These are phyloP conservation scores for Galendromus occidentalis DNA, from an alignment of 1,140 invertebrate genomes.

Conservation along the genomic window DNA sequence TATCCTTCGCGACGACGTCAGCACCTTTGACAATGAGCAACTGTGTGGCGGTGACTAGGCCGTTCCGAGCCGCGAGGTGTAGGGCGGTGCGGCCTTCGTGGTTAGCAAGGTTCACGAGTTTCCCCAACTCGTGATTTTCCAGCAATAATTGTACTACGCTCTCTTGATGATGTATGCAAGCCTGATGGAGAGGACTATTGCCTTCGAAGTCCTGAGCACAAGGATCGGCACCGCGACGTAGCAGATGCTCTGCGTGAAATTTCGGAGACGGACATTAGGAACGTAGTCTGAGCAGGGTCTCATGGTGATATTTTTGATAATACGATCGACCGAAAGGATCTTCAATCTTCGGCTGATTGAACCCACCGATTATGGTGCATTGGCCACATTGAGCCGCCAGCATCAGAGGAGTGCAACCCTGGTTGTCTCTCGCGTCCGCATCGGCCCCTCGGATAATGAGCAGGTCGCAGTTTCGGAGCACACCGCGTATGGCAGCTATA, in stretches of 20 bases:
- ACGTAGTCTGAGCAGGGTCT: too few species aligned
- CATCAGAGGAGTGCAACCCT: neutral
- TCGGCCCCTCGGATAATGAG: neutral
- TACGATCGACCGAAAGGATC: too few species aligned
- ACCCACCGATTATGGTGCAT: neutral
- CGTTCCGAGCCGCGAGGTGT: conserved; percentile 2
- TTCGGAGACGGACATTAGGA: neutral
- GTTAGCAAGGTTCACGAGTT: neutral
- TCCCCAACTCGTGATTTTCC: neutral
- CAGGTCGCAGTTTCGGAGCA: neutral
- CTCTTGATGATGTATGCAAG: neutral
- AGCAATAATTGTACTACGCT: conserved; percentile 5
- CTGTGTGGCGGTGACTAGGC: neutral
- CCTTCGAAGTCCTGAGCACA: neutral
- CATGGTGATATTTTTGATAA: too few species aligned
- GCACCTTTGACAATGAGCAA: conserved; percentile 5
- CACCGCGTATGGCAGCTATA: neutral
- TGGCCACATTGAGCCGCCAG: neutral
- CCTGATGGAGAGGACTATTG: neutral
- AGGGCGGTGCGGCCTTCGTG: neutral
- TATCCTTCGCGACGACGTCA: conserved; percentile 3
- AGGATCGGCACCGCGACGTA: neutral
- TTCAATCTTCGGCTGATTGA: neutral
- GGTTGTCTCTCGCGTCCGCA: neutral
- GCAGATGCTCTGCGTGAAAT: neutral